phyloP scores from a whole-genome alignment of 2,113 vertebrate species.

The Cichladusa arquata region DNA sequence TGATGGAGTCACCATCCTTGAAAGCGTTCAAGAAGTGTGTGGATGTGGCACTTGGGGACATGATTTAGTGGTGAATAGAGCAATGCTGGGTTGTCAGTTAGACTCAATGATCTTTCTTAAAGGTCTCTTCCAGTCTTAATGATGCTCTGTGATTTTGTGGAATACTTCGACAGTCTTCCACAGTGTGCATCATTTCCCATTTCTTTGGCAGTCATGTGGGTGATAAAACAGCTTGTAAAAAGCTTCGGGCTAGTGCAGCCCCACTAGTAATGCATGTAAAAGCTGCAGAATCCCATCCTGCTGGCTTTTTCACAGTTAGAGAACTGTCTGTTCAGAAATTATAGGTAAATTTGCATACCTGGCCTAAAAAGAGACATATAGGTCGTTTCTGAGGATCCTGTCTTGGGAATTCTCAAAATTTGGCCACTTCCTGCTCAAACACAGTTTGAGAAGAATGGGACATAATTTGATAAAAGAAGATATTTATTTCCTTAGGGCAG shows the following conservation, averaged over 20 bases:
- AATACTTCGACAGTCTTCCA: background rate
- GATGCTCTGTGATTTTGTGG: background rate
- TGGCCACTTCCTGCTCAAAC: background rate
- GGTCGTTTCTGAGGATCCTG: background rate
- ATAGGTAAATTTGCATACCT: background rate
- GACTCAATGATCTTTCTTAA: background rate
- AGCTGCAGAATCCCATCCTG: background rate
- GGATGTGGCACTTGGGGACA: background rate
- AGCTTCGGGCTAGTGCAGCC: background rate
- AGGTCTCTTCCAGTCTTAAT: background rate
- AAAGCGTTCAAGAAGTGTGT: background rate
- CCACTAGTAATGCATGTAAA: background rate
- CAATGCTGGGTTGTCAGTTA: background rate
- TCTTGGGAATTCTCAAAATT: background rate
- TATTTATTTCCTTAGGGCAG: background rate
- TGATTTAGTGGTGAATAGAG: background rate
- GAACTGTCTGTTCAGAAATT: background rate
- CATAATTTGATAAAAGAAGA: background rate
- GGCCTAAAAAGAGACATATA: background rate
- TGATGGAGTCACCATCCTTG: background rate
- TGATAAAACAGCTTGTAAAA: background rate
- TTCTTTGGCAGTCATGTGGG: background rate
- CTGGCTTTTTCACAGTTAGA: background rate
- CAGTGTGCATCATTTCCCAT: background rate
- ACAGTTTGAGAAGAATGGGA: background rate